A percentile compares a stretch with the other conserved stretches of the same genome.
Evolutionary conservation across 2,888 invertebrate species (phyloP).

Genomic region (Macaria liturata): DNA sequence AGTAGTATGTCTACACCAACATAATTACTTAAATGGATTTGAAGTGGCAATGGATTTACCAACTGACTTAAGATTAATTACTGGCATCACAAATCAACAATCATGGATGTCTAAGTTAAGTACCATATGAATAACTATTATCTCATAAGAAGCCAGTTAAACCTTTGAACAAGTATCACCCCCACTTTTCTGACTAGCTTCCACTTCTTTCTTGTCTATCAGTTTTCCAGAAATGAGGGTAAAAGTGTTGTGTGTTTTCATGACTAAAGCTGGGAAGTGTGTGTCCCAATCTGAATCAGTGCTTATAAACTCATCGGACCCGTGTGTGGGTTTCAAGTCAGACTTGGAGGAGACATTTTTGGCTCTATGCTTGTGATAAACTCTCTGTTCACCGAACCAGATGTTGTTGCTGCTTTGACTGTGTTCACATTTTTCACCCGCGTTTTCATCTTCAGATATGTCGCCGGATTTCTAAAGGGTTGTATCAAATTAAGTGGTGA

Average conservation of each 20-base stretch:
- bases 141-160: conserved; percentile 15
- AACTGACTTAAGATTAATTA: too few relatives aligned
- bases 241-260: conserved; percentile 74
- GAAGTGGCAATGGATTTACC: too few relatives aligned
- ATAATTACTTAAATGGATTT: neutral
- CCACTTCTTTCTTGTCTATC: conserved; percentile 63
- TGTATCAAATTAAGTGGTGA: neutral
- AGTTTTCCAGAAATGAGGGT: conserved; percentile 67
- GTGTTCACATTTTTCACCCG: conserved; percentile 52
- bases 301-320: conserved; percentile 68
- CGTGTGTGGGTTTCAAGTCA: conserved; percentile 55
- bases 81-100: neutral
- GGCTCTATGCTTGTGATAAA: conserved; percentile 69
- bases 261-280: conserved; percentile 71
- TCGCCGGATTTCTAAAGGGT: conserved; percentile 62
- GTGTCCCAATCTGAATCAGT: conserved; percentile 75
- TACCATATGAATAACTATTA: neutral
- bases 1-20: neutral
- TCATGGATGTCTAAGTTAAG: too few relatives aligned
- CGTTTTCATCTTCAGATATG: conserved; percentile 68
- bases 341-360: conserved; percentile 46
- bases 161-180: conserved; percentile 72
- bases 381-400: conserved; percentile 71
- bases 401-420: conserved; percentile 50
- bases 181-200: conserved; percentile 68